Conservation (phyloP, 2,113 vertebrate genomes). For the Misgurnus anguillicaudatus region DNA sequence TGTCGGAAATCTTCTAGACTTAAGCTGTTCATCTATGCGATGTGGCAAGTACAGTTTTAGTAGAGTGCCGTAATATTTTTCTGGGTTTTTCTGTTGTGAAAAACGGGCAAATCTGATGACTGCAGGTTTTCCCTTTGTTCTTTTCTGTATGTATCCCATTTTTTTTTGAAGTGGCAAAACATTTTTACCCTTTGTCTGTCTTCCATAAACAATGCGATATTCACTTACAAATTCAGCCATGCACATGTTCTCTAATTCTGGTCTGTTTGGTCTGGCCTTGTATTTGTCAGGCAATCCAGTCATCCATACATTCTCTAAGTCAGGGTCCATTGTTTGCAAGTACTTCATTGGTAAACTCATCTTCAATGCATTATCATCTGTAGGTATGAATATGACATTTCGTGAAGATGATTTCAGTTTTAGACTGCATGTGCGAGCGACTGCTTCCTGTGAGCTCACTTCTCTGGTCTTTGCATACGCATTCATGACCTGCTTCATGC, state of each 20-base stretch:
- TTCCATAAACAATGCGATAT: slow-evolving; percentile 39
- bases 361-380: slow-evolving; percentile 4
- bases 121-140: slow-evolving; percentile 8
- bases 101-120: slow-evolving; percentile 32
- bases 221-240: slow-evolving; percentile 48
- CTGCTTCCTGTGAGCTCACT: slow-evolving; percentile 41
- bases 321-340: neutral
- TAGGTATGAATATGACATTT: slow-evolving; percentile 9
- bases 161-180: slow-evolving; percentile 11
- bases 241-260: slow-evolving; percentile 45
- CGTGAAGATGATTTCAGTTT: slow-evolving; percentile 30
- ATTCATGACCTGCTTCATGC: slow-evolving; percentile 44
- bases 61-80: slow-evolving; percentile 28
- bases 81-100: slow-evolving; percentile 21
- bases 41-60: slow-evolving; percentile 39
- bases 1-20: neutral
- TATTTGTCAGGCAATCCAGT: slow-evolving; percentile 47
- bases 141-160: slow-evolving; percentile 40
- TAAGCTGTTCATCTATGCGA: slow-evolving; percentile 14
- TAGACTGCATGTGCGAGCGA: slow-evolving; percentile 27
- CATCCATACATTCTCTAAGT: slow-evolving; percentile 43
- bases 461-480: slow-evolving; percentile 35
- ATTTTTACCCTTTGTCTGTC: slow-evolving; percentile 5
- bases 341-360: neutral
- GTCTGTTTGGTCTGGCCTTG: slow-evolving; percentile 42